Evolutionary conservation across 2,113 vertebrate species (phyloP), one percentile per base, ranked within the genome.

Genomic region (Phylloscopus trochiloides): DNA sequence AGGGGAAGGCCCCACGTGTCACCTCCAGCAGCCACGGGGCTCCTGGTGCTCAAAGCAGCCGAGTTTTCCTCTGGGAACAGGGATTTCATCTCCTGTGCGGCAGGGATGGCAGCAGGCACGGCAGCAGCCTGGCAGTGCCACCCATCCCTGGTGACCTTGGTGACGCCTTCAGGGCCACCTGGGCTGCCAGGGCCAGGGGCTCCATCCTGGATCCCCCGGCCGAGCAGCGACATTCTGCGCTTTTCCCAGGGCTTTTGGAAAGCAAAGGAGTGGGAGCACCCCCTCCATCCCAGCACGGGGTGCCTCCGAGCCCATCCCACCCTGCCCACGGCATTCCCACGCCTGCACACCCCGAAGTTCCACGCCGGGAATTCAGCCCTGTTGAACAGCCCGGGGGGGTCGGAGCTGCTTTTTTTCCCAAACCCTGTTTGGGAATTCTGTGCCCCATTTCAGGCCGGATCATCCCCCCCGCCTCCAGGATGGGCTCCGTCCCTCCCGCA

Each of bases 261-360:
- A 66, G 9, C 51, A 0, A 20, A 20, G 26, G 25, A 29, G n/a
- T 4, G 50, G n/a, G 58, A 90, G 51, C 6, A 2, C 12, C 57
- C 55, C 70, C 73, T 61, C 68, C 0, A 1, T 14, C 29, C 86
- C 43, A 7, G 8, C 8, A 0, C 5, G 1, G 31, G 3, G 1
- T 0, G 3, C 24, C 40, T 13, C 16, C 0, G 32, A 55, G 40
- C 42, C 29, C 12, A 10, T 7, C 85, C 74, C 58, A 0, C 31
- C 4, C 29, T 31, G 31, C 66, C 66, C 67, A 10, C 52, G 13
- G 65, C 81, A 15, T 1, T 34, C 82, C 71, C 71, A 65, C 5
- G 1, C 91, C 54, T 4, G 66, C 3, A 40, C 58, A 13, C 6
- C 14, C 31, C 34, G 0, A 50, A 77, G 25, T 67, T 77, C 55